Percentiles rank a stretch among this genome's conserved stretches.
Conservation (phyloP, 2,888 invertebrate genomes). For the Lagria hirta region DNA sequence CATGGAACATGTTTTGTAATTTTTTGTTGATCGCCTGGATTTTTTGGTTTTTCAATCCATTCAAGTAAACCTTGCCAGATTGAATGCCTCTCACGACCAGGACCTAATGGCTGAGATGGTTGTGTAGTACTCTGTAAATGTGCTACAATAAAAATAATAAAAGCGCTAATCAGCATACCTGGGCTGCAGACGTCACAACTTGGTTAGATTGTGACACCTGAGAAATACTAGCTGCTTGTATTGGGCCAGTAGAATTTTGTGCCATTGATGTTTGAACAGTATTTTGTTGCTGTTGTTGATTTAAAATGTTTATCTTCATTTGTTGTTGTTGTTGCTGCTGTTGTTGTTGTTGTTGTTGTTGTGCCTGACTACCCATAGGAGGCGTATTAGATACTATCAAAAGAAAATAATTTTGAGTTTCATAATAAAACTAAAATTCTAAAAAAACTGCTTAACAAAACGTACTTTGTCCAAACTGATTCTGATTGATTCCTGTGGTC, state of each 20-base stretch:
- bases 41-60: conserved; percentile 90
- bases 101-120: conserved; percentile 50
- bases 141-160: conserved; percentile 13
- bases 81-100: conserved; percentile 59
- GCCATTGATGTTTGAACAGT: conserved; percentile 51
- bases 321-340: conserved; percentile 46
- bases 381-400: conserved; percentile 21
- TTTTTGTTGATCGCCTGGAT: conserved; percentile 74
- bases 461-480: conserved; percentile 56
- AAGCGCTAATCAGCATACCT: conserved; percentile 33
- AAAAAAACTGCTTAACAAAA: conserved; percentile 30
- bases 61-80: conserved; percentile 76
- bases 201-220: conserved; percentile 45
- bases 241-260: conserved; percentile 38
- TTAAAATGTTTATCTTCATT: conserved; percentile 40
- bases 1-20: conserved; percentile 74
- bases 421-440: conserved; percentile 1
- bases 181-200: conserved; percentile 46
- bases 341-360: conserved; percentile 48
- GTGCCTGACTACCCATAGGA: conserved; percentile 38
- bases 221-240: conserved; percentile 41
- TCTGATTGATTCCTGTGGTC: conserved; percentile 52
- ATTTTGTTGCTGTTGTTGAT: conserved; percentile 35
- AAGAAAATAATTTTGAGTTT: conserved; percentile 2
- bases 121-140: conserved; percentile 23